Percentiles rank a stretch among this genome's conserved stretches.
These are phyloP conservation scores for Hyles euphorbiae DNA, from an alignment of 1,140 invertebrate genomes.

Conservation along the genomic window DNA sequence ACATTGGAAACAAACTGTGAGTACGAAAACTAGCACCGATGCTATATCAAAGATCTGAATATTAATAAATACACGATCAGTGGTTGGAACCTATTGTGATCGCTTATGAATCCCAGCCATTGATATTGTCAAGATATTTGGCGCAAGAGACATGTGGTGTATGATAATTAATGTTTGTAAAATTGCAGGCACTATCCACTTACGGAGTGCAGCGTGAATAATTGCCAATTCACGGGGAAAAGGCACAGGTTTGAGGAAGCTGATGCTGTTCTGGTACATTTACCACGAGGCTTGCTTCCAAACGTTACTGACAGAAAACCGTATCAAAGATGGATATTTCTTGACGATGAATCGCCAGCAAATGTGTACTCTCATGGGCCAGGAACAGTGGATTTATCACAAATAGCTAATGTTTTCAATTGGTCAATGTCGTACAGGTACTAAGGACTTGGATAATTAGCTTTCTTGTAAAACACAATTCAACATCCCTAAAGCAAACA, in stretches of 20 bases:
- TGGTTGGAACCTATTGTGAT: no score
- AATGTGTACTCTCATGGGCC: not conserved
- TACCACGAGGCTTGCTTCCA: not conserved
- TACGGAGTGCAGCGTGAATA: not conserved
- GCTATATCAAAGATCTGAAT: no score
- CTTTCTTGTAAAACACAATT: no score
- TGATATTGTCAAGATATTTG: no score
- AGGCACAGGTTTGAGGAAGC: not conserved
- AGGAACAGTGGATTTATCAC: not conserved
- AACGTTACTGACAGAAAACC: not conserved
- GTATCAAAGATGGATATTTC: constrained; percentile 1
- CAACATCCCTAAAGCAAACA: no score
- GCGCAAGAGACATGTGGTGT: no score
- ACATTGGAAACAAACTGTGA: no score
- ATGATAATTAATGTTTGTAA: no score
- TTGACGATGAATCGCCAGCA: constrained; percentile 2
- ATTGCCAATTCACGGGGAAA: not conserved
- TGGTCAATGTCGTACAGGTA: constrained; percentile 2
- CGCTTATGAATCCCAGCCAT: no score
- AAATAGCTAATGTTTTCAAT: not conserved
- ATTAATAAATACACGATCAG: no score
- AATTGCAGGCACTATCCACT: constrained; percentile 2
- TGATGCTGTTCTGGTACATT: constrained; percentile 8
- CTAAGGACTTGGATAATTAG: no score
- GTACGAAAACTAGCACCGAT: not conserved